These are phyloP conservation scores for Hypsopygia costalis DNA, from an alignment of 2,888 invertebrate species.

Conservation along the genomic window DNA sequence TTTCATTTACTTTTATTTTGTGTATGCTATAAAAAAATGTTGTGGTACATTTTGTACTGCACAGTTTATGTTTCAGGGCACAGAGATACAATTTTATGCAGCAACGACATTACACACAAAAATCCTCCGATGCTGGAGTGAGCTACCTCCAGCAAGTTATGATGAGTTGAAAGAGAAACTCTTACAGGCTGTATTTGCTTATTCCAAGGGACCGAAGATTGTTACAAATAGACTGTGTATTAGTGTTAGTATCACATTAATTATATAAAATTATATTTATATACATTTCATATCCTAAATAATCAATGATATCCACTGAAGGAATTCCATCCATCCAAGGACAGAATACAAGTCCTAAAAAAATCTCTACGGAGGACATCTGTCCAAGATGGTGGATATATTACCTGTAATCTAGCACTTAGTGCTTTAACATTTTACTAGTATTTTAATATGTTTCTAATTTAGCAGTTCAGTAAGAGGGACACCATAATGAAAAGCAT, in stretches of 20 bases:
- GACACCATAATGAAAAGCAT: too few species aligned
- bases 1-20: not conserved
- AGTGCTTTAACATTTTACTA: too few species aligned
- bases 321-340: too few species aligned
- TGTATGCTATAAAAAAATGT: not conserved
- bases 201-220: conserved; percentile 90
- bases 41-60: not conserved
- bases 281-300: too few species aligned
- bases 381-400: too few species aligned
- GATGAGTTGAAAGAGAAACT: conserved; percentile 88
- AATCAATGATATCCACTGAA: too few species aligned
- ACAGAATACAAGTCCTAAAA: too few species aligned
- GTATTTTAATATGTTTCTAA: too few species aligned
- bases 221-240: conserved; percentile 93
- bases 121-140: conserved; percentile 92
- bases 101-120: conserved; percentile 95
- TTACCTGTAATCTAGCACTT: too few species aligned
- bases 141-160: conserved; percentile 90
- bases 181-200: conserved; percentile 87
- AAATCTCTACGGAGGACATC: too few species aligned
- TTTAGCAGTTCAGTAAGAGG: too few species aligned
- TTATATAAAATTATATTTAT: too few species aligned
- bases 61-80: conserved; percentile 78
- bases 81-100: conserved; percentile 96
- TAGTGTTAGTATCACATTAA: conserved; percentile 82